A percentile compares a stretch with the other conserved stretches of the same genome.
phyloP scores from a whole-genome alignment of 2,797 vertebrate species.

The Falco peregrinus region DNA sequence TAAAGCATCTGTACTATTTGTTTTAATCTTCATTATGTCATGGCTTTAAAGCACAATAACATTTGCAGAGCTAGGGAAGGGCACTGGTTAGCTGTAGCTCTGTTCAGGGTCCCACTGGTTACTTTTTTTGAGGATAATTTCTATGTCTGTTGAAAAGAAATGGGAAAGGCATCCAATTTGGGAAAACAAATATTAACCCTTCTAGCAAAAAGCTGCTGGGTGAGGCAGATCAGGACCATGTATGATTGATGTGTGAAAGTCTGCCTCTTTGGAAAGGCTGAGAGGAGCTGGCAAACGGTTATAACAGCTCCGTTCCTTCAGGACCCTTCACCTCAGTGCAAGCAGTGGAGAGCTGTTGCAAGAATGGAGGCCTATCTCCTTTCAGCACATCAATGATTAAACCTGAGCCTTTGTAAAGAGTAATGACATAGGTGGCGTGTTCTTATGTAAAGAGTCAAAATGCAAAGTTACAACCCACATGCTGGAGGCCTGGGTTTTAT shows the following conservation, averaged over 20 bases:
- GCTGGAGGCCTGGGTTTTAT: background rate
- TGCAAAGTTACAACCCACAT: accelerated
- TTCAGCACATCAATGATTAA: slow-evolving; percentile 8
- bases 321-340: background rate
- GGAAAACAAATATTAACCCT: background rate
- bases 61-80: background rate
- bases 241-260: accelerated
- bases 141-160: background rate
- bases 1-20: background rate
- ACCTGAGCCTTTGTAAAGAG: background rate
- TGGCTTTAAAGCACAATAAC: background rate
- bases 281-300: background rate
- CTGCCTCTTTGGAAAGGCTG: background rate
- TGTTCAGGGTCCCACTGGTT: background rate
- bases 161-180: background rate
- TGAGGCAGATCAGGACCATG: background rate
- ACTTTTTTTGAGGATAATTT: background rate
- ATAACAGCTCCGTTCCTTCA: background rate
- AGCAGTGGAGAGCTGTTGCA: background rate
- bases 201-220: background rate
- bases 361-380: background rate
- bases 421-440: background rate
- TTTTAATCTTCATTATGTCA: background rate
- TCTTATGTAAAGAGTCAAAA: background rate
- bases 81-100: background rate